Base-by-base conservation (phyloP, 2,113 vertebrate genomes). In the Callocephalon fimbriatum region DNA sequence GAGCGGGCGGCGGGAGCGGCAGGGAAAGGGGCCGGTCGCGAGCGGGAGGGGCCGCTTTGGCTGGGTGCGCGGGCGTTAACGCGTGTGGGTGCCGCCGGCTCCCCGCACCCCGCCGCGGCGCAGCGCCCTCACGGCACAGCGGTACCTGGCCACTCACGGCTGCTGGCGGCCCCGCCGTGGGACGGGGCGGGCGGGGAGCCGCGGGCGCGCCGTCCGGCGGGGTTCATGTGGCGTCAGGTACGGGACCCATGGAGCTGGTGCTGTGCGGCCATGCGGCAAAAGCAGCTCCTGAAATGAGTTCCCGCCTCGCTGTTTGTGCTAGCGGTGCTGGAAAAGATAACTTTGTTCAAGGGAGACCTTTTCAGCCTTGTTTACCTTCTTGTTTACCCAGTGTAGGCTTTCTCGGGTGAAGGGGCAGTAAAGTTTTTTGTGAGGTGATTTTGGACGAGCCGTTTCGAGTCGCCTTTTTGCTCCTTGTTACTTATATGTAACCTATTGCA, bases 61-160 rank as follows among this genome's bases (percentile, higher is more conserved):
- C 37, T 31, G 31, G 2, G 1, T 1, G n/a, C 14, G 40, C 12
- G 19, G 6, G 56, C 9, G 20, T 13, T 22, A 58, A 21, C 32
- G 32, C 32, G 12, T 58, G 20, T 9, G 54, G 31, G 32, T 58
- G 54, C 32, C 2, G 12, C 54, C 19, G 54, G 20, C 32, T 8
- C 32, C 31, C 32, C 19, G 12, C 31, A 8, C 31, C 31, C 31
- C 19, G 12, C 31, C 12, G 19, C 6, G 61, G 61, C 9, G 37
- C 42, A 15, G 67, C n/a, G 8, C 14, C 29, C 13, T 18, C n/a
- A 8, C 2, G 29, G 6, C 1, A 10, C 4, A 3, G 74, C 7
- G 25, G 22, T n/a, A 5, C 8, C n/a, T 0, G 9, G 3, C 2
- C 7, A 10, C 22, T 18, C 9, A 12, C 23, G 3, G 35, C 20